Conservation (phyloP, 2,888 invertebrate species). For the Volucella inflata region DNA sequence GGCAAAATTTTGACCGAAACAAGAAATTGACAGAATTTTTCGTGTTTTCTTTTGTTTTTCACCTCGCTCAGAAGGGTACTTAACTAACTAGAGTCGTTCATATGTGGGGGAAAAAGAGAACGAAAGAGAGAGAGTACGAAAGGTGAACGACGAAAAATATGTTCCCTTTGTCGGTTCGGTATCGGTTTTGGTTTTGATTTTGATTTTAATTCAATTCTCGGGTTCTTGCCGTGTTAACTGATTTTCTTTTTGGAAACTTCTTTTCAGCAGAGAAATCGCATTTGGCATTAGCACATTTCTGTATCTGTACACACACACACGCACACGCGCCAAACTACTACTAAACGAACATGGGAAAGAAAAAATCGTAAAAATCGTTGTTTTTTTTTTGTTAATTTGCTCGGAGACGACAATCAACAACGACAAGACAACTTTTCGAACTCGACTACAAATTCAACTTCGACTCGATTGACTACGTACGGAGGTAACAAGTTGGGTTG, state of each 20-base stretch:
- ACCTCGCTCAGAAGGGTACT: not conserved
- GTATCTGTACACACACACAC: slow-evolving; percentile 54
- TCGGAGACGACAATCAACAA: slow-evolving; percentile 41
- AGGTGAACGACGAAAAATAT: slow-evolving; percentile 47
- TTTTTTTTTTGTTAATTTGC: slow-evolving; percentile 7
- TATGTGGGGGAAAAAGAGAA: not conserved
- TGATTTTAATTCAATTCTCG: slow-evolving; percentile 29
- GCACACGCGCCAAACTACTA: slow-evolving; percentile 54
- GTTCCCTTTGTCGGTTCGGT: slow-evolving; percentile 36
- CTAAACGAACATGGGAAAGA: slow-evolving; percentile 39
- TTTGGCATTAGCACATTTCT: slow-evolving; percentile 73
- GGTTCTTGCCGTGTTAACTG: slow-evolving; percentile 34
- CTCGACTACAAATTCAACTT: not conserved
- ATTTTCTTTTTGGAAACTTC: slow-evolving; percentile 39
- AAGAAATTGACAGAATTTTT: slow-evolving; percentile 1
- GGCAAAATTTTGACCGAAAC: slow-evolving; percentile 48
- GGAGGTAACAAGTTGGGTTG: slow-evolving; percentile 73
- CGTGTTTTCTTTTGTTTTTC: not conserved
- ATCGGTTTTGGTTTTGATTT: not conserved
- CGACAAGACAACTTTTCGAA: slow-evolving; percentile 59
- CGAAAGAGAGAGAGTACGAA: not conserved
- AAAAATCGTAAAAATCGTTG: slow-evolving; percentile 1
- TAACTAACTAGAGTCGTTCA: too few species aligned
- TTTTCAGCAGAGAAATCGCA: slow-evolving; percentile 75
- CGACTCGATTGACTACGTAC: slow-evolving; percentile 53